Percentiles rank a stretch among this genome's conserved stretches.
These are phyloP conservation scores for Argentina silus DNA, from an alignment of 2,797 vertebrate genomes.

Conservation along the genomic window DNA sequence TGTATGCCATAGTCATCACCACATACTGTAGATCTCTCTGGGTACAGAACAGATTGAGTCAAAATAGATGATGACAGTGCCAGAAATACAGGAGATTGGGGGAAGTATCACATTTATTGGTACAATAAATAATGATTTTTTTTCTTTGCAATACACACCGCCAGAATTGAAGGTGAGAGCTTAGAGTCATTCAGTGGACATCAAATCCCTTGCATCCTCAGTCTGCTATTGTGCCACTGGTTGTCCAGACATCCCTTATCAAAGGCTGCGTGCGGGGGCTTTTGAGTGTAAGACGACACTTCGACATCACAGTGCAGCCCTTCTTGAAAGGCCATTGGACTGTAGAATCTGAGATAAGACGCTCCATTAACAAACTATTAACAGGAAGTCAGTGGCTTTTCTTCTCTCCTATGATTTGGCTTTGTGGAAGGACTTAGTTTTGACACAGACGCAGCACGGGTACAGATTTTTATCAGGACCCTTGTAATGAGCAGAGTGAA, in stretches of 20 bases:
- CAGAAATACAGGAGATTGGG: neutral
- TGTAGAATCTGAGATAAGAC: constrained; percentile 74
- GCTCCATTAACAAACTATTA: constrained; percentile 71
- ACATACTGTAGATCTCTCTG: too few species aligned
- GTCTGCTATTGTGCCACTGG: constrained; percentile 2
- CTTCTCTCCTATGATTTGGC: constrained; percentile 54
- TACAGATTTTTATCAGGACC: constrained; percentile 59
- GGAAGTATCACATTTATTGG: constrained; percentile 1
- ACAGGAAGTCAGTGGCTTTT: constrained; percentile 61
- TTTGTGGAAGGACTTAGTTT: constrained; percentile 46
- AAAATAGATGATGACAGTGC: neutral
- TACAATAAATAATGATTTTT: neutral
- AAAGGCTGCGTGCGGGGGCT: constrained; percentile 25
- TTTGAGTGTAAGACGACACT: constrained; percentile 35
- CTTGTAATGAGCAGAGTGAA: constrained; percentile 64
- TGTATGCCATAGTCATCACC: too few species aligned
- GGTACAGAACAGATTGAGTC: too few species aligned
- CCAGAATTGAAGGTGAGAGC: neutral
- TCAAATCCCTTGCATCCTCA: neutral
- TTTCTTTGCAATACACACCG: neutral
- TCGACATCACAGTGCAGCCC: constrained; percentile 8
- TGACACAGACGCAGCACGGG: constrained; percentile 40
- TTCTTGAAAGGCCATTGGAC: constrained; percentile 57
- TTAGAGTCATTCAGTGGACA: neutral
- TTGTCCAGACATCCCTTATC: constrained; percentile 20